phyloP scores from a whole-genome alignment of 2,797 vertebrate species.

The Pogoniulus pusillus region DNA sequence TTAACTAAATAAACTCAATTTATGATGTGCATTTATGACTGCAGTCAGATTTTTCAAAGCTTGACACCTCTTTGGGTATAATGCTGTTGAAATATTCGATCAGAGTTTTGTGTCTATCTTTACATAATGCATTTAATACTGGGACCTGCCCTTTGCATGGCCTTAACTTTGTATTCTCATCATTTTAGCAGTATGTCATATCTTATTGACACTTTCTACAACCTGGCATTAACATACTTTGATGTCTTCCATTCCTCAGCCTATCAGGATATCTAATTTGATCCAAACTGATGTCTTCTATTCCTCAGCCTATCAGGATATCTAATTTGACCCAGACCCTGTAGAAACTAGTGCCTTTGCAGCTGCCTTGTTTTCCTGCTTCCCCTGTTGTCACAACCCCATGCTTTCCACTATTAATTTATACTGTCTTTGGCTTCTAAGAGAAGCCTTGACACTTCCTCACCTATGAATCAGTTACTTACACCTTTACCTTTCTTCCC shows the following conservation, averaged over 20 bases:
- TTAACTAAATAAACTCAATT: background rate
- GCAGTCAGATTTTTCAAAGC: background rate
- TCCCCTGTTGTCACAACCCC: background rate
- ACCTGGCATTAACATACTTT: background rate
- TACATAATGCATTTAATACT: background rate
- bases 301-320: background rate
- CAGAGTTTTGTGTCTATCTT: background rate
- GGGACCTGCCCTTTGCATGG: background rate
- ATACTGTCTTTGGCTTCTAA: background rate
- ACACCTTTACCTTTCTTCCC: background rate
- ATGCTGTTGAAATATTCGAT: background rate
- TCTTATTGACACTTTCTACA: background rate
- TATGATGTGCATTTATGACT: background rate
- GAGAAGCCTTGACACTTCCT: background rate
- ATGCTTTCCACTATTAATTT: background rate
- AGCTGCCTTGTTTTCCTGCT: background rate
- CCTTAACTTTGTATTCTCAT: background rate
- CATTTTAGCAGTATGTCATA: background rate
- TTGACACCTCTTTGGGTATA: background rate
- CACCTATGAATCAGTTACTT: background rate
- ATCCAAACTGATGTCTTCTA: too few relatives aligned
- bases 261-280: background rate
- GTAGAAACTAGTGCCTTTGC: background rate
- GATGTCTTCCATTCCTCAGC: background rate
- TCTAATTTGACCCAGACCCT: background rate